Base-by-base conservation (phyloP, 2,888 invertebrate genomes). In the Diaperis boleti region DNA sequence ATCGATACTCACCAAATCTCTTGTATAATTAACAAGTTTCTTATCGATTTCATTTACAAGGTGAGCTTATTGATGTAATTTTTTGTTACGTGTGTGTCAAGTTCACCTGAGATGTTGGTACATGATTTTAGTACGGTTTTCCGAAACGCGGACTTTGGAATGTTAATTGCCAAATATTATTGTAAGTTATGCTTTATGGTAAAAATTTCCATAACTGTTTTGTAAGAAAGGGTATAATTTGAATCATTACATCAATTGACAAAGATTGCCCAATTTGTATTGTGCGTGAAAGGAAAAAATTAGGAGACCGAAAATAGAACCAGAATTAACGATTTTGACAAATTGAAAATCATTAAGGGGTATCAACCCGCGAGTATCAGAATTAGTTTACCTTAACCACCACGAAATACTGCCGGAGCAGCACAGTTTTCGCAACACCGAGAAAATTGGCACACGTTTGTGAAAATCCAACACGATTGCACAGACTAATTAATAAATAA, bases 11-110 rank as follows among this genome's bases (percentile, higher is more conserved):
- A 55, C 18, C 17, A 37, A 50, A 13, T 18, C 18, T 41, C 14
- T 2, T 42, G 10, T 11, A 26, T 55, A 33, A 44, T 55, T 55
- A 55, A 55, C 13, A 11, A 18, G 29, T 44, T n/a, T 57, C 26
- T 10, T 35, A 57, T 45, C 29, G 57, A 57, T 47, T 57, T 37
- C 45, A 45, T 11, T 22, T 56, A 22, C 45, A 57, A 57, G 57
- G 57, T 39, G 20, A 57, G 20, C 45, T 45, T 45, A 37, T 45
- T 47, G 47, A 47, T 47, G 57, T 26, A 50, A 52, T 54, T 26
- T 35, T 17, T 14, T 17, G 17, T 54, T 17, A 41, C 17, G 17
- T 54, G 54, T 54, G 10, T 31, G 41, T 41, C 54, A 54, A 54
- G 41, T 42, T 54, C 22, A 39, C 10, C 2, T 7, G 14, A 37